Conservation (phyloP, 2,888 invertebrate species). For the Lacanobia wlatinum region DNA sequence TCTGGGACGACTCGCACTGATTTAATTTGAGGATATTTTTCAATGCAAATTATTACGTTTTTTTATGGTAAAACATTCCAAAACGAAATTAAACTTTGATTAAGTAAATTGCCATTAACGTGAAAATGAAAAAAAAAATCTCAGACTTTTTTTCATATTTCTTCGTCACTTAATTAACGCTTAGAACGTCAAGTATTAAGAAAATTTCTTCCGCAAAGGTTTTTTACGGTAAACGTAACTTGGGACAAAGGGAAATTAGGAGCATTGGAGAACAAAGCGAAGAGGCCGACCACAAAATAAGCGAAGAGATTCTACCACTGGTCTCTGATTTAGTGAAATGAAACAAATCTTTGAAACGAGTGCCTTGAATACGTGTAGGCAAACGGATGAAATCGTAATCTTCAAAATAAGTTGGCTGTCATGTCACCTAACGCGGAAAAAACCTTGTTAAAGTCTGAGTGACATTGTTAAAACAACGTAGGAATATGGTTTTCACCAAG, state of each 20-base stretch:
- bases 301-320: conserved; percentile 55
- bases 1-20: conserved; percentile 7
- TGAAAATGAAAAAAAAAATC: conserved; percentile 65
- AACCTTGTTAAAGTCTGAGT: conserved; percentile 19
- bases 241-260: conserved; percentile 72
- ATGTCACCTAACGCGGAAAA: neutral
- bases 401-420: neutral
- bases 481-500: conserved; percentile 8
- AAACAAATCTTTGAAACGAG: neutral
- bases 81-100: conserved; percentile 59
- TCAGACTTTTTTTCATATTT: conserved; percentile 60
- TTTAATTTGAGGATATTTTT: conserved; percentile 41
- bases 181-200: conserved; percentile 64
- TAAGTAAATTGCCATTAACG: conserved; percentile 69
- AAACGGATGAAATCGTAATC: neutral
- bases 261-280: conserved; percentile 67
- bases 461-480: neutral
- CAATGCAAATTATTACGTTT: conserved; percentile 52
- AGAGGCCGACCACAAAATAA: conserved; percentile 70
- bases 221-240: conserved; percentile 66
- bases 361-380: neutral
- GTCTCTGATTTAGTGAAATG: conserved; percentile 28
- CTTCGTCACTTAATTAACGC: conserved; percentile 73
- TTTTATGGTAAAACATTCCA: conserved; percentile 43
- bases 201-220: conserved; percentile 61